These are phyloP conservation scores for Terebella lapidaria DNA, from an alignment of 2,888 invertebrate species.

Conservation along the genomic window DNA sequence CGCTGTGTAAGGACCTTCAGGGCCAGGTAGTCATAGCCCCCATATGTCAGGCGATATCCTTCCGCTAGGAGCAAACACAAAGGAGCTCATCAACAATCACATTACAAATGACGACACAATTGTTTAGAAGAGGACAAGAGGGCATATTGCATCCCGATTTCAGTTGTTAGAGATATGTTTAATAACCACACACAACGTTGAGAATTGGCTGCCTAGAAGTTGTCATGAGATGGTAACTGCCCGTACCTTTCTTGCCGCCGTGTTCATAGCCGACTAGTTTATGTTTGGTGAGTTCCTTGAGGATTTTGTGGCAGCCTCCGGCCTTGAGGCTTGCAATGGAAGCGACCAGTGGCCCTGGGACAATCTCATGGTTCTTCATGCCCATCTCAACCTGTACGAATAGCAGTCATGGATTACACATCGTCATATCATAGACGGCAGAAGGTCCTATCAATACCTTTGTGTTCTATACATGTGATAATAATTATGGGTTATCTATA, in stretches of 20 bases:
- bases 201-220: no score
- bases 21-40: slow-evolving; percentile 95
- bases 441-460: no score
- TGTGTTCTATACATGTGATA: no score
- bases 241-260: slow-evolving; percentile 67
- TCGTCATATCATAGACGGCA: background rate
- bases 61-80: slow-evolving; percentile 69
- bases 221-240: background rate
- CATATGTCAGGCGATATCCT: slow-evolving; percentile 90
- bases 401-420: background rate
- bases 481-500: no score
- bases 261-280: slow-evolving; percentile 87
- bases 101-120: no score
- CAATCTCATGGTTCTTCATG: slow-evolving; percentile 99
- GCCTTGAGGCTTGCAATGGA: slow-evolving; percentile 87
- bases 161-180: no score
- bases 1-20: slow-evolving; percentile 79
- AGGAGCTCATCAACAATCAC: background rate
- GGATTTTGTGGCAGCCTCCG: slow-evolving; percentile 87
- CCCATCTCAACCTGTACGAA: slow-evolving; percentile 91
- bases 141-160: no score
- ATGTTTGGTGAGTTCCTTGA: slow-evolving; percentile 85
- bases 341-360: slow-evolving; percentile 82
- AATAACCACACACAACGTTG: no score
- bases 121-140: no score